phyloP scores from a whole-genome alignment of 2,113 vertebrate species.

The Sinocyclocheilus anshuiensis region DNA sequence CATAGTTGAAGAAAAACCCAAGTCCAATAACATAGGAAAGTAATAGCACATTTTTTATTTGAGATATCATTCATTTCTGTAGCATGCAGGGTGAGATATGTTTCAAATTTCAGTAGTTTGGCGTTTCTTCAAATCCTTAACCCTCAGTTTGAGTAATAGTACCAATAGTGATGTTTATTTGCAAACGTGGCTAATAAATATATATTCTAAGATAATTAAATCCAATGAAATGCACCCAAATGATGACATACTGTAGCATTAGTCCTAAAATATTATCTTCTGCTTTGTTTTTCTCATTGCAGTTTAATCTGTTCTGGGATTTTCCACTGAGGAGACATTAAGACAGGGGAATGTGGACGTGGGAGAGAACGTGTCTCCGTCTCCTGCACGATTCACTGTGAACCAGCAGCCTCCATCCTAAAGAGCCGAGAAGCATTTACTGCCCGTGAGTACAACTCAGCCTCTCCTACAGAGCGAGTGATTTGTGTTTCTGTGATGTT shows the following conservation, averaged over 20 bases:
- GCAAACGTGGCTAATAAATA: neutral
- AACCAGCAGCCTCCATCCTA: constrained; percentile 61
- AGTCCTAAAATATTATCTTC: neutral
- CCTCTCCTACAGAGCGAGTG: constrained; percentile 17
- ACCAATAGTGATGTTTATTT: neutral
- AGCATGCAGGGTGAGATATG: neutral
- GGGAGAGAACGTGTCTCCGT: constrained; percentile 59
- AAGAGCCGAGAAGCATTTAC: constrained; percentile 63
- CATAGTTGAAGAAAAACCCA: neutral
- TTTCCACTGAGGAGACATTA: constrained; percentile 54
- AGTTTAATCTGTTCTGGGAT: constrained; percentile 57
- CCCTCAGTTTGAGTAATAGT: neutral
- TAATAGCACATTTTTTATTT: neutral
- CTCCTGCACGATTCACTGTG: constrained; percentile 58
- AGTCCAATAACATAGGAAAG: neutral
- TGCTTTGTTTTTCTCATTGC: constrained; percentile 9
- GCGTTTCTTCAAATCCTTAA: neutral
- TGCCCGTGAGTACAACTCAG: constrained; percentile 67
- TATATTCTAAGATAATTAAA: neutral
- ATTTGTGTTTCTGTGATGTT: constrained; percentile 44
- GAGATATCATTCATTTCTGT: neutral
- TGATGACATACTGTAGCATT: neutral
- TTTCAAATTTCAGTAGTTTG: neutral
- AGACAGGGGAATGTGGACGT: constrained; percentile 71
- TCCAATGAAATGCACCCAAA: neutral